Conservation (phyloP, 2,888 invertebrate species). For the Drosophila pseudotalamancana region DNA sequence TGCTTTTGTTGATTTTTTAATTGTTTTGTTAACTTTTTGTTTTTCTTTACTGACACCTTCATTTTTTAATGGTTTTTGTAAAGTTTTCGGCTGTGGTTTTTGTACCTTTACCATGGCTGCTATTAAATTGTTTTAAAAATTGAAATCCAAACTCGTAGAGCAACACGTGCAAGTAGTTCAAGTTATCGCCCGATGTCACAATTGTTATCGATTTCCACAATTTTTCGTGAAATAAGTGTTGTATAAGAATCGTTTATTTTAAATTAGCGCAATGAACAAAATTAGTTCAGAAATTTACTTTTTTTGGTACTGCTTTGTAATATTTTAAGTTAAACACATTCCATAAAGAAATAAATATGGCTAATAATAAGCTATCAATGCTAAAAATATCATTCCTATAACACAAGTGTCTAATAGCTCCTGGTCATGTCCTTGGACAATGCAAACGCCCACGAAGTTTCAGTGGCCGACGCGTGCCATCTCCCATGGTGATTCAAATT, state of each 20-base stretch:
- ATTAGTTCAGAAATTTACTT: no score
- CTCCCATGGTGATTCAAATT: constrained; percentile 61
- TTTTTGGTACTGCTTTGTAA: no score
- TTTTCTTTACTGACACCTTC: constrained; percentile 52
- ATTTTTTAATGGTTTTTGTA: constrained; percentile 40
- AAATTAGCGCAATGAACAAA: no score
- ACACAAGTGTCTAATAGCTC: constrained; percentile 59
- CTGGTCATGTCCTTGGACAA: constrained; percentile 48
- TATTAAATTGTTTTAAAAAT: constrained; percentile 13
- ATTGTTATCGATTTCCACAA: constrained; percentile 5
- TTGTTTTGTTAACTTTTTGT: constrained; percentile 23
- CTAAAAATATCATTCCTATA: constrained; percentile 53
- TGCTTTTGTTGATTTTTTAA: constrained; percentile 15
- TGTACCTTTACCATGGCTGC: constrained; percentile 69
- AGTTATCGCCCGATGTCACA: constrained; percentile 3
- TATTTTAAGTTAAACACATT: no score
- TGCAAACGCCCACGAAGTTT: constrained; percentile 22
- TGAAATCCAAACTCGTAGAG: constrained; percentile 38
- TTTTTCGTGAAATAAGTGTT: constrained; percentile 27
- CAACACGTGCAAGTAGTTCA: constrained; percentile 57
- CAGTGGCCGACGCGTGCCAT: constrained; percentile 44
- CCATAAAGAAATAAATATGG: background rate
- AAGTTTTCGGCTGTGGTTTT: constrained; percentile 63
- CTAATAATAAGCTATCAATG: no score
- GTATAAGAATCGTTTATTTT: constrained; percentile 16